Conservation (phyloP, 1,140 invertebrate genomes). For the Hypothenemus hampei region DNA sequence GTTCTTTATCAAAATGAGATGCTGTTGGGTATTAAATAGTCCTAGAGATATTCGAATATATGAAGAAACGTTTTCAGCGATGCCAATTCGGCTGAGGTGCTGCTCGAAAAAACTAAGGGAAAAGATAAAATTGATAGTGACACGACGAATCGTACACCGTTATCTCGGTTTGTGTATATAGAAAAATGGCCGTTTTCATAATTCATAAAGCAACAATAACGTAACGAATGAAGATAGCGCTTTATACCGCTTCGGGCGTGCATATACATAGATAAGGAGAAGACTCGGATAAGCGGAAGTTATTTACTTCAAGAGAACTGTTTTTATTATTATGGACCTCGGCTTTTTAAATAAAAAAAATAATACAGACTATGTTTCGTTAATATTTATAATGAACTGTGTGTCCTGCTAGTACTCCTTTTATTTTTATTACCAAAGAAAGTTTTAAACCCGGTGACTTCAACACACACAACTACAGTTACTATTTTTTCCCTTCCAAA, state of each 20-base stretch:
- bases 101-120: constrained; percentile 7
- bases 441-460: too few species aligned
- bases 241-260: constrained; percentile 25
- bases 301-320: constrained; percentile 23
- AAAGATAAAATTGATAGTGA: constrained; percentile 8
- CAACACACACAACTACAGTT: too few species aligned
- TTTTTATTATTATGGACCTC: constrained; percentile 21
- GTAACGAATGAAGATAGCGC: constrained; percentile 27
- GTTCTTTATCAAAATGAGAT: constrained; percentile 12
- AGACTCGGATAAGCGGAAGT: constrained; percentile 27
- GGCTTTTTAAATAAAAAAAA: too few species aligned
- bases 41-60: constrained; percentile 3
- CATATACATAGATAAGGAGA: constrained; percentile 25
- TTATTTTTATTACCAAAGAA: too few species aligned
- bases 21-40: constrained; percentile 10
- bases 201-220: constrained; percentile 34
- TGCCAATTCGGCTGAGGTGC: constrained; percentile 3
- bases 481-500: too few species aligned
- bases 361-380: too few species aligned
- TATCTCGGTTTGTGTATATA: constrained; percentile 8
- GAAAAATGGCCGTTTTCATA: constrained; percentile 36
- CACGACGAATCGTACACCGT: constrained; percentile 2
- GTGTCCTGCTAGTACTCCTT: too few species aligned
- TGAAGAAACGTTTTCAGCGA: background rate
- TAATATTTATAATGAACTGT: too few species aligned